A percentile compares a stretch with the other conserved stretches of the same genome.
Conservation (phyloP, 2,113 vertebrate genomes). For the Nothobranchius furzeri region DNA sequence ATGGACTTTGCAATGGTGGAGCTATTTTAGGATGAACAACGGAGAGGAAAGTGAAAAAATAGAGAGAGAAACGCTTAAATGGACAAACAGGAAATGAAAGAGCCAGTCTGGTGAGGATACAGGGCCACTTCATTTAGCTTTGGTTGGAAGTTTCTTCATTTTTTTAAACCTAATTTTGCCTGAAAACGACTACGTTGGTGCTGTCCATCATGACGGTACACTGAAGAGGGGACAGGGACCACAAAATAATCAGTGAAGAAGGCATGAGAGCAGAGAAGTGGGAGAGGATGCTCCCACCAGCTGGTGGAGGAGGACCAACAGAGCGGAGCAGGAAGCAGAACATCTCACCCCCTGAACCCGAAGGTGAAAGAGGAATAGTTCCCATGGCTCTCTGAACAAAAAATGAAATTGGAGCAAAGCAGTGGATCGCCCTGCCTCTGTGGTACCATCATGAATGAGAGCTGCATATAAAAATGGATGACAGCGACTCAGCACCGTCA, state of each 20-base stretch:
- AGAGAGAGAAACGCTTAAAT: slow-evolving; percentile 1
- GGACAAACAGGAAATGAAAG: background rate
- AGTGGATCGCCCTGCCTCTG: slow-evolving; percentile 10
- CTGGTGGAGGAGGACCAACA: slow-evolving; percentile 19
- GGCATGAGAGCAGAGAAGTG: slow-evolving; percentile 30
- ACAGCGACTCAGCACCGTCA: slow-evolving; percentile 27
- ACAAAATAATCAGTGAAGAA: slow-evolving; percentile 36
- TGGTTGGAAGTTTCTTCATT: background rate
- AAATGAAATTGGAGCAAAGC: slow-evolving; percentile 18
- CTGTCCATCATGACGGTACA: slow-evolving; percentile 39
- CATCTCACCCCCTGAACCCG: background rate
- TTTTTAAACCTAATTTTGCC: background rate
- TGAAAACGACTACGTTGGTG: slow-evolving; percentile 14
- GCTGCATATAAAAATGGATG: slow-evolving; percentile 59
- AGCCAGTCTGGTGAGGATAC: background rate
- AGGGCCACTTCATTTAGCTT: background rate
- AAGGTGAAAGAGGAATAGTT: background rate
- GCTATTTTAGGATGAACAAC: slow-evolving; percentile 64
- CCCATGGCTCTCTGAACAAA: slow-evolving; percentile 2
- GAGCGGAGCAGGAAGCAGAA: slow-evolving; percentile 14
- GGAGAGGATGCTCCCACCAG: slow-evolving; percentile 23
- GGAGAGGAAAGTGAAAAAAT: slow-evolving; percentile 30
- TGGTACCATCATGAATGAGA: slow-evolving; percentile 11
- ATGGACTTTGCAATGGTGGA: slow-evolving; percentile 70
- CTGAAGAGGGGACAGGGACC: slow-evolving; percentile 18